phyloP scores from a whole-genome alignment of 2,797 vertebrate genomes.

The Myotis pilosus region DNA sequence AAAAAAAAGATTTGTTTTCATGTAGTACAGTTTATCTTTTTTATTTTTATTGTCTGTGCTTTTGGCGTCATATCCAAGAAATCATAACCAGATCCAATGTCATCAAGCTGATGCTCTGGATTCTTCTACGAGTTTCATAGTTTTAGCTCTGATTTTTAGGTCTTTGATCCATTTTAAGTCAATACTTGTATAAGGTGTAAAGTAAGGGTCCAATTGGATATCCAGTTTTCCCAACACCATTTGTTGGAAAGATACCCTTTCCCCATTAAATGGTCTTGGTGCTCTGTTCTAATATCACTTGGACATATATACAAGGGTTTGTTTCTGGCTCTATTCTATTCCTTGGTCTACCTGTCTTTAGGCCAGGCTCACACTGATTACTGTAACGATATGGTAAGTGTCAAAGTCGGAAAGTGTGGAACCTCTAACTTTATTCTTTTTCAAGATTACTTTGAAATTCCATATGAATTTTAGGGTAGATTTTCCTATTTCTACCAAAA shows the following conservation, averaged over 20 bases:
- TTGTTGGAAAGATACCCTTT: background rate
- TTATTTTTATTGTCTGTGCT: background rate
- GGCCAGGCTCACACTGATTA: background rate
- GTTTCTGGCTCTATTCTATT: background rate
- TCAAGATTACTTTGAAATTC: background rate
- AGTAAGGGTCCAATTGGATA: background rate
- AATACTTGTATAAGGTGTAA: background rate
- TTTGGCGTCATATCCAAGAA: background rate
- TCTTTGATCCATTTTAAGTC: background rate
- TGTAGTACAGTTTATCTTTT: background rate
- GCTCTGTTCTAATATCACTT: background rate
- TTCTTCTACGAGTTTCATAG: background rate
- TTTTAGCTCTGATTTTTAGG: background rate
- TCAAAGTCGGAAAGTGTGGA: background rate
- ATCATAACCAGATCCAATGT: background rate
- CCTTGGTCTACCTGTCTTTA: background rate
- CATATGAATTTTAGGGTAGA: background rate
- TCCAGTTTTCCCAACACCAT: background rate
- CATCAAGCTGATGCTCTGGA: background rate
- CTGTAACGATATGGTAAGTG: background rate
- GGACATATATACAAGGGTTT: background rate
- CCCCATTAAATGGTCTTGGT: background rate
- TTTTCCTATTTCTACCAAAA: constrained; percentile 19
- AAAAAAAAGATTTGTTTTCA: background rate
- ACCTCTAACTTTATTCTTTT: background rate